Percentiles rank a stretch among this genome's conserved stretches.
Evolutionary conservation across 2,797 vertebrate species (phyloP).

Genomic region (Carapus acus): DNA sequence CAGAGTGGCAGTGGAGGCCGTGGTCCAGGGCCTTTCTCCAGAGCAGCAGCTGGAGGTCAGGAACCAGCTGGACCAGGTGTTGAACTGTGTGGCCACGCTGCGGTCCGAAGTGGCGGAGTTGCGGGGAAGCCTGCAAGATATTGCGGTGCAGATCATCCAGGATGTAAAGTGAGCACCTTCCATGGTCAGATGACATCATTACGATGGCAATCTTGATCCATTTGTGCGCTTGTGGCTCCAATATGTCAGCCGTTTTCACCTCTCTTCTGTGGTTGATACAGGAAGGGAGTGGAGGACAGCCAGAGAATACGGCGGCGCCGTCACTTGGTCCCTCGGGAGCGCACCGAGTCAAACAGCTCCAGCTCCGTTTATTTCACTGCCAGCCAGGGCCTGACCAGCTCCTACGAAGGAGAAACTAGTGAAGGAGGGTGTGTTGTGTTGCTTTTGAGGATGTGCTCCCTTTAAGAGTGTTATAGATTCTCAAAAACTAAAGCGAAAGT

Average conservation of each 20-base stretch:
- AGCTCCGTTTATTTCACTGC: constrained; percentile 93
- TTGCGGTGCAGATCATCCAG: constrained; percentile 80
- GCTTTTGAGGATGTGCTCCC: too few species aligned
- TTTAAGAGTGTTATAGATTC: too few species aligned
- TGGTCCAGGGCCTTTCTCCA: constrained; percentile 58
- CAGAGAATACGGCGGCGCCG: constrained; percentile 77
- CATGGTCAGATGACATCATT: too few species aligned
- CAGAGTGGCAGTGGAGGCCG: constrained; percentile 45
- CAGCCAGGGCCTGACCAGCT: constrained; percentile 70
- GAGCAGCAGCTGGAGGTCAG: constrained; percentile 77
- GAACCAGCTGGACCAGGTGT: constrained; percentile 83
- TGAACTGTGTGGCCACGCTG: constrained; percentile 75
- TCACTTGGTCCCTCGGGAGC: constrained; percentile 71
- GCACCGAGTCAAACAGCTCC: constrained; percentile 84
- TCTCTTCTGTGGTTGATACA: constrained; percentile 38
- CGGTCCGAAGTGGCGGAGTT: constrained; percentile 84
- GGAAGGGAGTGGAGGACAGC: constrained; percentile 82
- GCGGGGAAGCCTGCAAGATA: constrained; percentile 74
- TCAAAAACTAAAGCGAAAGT: too few species aligned
- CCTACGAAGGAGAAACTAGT: constrained; percentile 75
- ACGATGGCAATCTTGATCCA: too few species aligned
- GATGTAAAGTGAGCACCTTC: constrained; percentile 81
- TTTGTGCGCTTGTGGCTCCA: neutral
- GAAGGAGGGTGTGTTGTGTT: constrained; percentile 79
- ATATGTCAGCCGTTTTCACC: neutral